Base-by-base conservation (phyloP, 53 echinoderm and acorn worm genomes). In the Antedon mediterranea region DNA sequence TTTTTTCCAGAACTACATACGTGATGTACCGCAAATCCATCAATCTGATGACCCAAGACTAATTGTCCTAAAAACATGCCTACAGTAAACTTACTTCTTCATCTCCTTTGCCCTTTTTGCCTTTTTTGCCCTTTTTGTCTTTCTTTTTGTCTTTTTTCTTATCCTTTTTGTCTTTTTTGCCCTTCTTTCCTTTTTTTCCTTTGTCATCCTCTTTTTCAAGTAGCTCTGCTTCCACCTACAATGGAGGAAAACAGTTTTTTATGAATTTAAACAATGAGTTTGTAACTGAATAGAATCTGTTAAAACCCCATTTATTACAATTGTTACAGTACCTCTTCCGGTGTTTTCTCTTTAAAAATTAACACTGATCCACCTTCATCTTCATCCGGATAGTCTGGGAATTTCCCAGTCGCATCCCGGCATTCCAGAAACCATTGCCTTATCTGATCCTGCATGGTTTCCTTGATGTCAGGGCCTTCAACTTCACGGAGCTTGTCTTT, bases 381-480 rank as follows among this genome's bases (percentile, higher is more conserved):
- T 43, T 92, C 97, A 27, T 85, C 78, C 0, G 97, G 97, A 43
- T 87, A 97, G 33, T 92, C 92, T 26, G 97, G 92, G 75, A 97
- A 92, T 72, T 97, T 97, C 4, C 97, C 92, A 20, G 88, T 84
- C 0, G 89, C 92, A 90, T 97, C 97, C 74, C 97, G 89, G 89
- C 97, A 95, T 77, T 95, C 97, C 31, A 95, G 76, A 73, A 95
- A 95, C 97, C 97, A 95, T 87, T 95, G 97, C 43, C 97, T 83
- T 73, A 95, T 86, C 78, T 95, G 97, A 73, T 95, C 97, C 71
- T 92, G 91, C 97, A 95, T 95, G 34, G 90, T 95, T 78, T 95
- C 97, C 81, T 92, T 95, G 89, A 95, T 88, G 37, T 95, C 97
- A 29, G 97, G 97, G n/a, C 97, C 97, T 78, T 95, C 97, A 13